These are phyloP conservation scores for Drosophila paulistorum DNA, from an alignment of 1,140 invertebrate genomes.

Conservation along the genomic window DNA sequence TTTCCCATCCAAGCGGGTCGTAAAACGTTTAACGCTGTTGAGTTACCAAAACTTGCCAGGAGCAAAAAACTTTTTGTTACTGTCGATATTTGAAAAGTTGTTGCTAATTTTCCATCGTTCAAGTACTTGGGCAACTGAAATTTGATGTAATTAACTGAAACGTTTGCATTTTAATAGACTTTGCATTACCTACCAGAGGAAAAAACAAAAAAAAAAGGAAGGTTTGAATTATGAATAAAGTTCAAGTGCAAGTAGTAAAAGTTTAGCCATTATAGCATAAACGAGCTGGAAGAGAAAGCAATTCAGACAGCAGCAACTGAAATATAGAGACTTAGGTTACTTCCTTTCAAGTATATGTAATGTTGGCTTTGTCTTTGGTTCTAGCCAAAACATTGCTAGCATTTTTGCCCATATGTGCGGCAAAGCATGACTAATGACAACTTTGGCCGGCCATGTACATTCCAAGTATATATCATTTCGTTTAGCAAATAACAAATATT, in stretches of 20 bases:
- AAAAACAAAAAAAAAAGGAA: slow-evolving; percentile 11
- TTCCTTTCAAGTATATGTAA: slow-evolving; percentile 61
- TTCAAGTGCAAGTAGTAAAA: slow-evolving; percentile 27
- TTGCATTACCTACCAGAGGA: slow-evolving; percentile 39
- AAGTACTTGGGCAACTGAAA: slow-evolving; percentile 69
- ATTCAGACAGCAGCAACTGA: slow-evolving; percentile 33
- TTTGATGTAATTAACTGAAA: slow-evolving; percentile 73
- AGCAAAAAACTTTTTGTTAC: slow-evolving; percentile 37
- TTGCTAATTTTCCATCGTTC: slow-evolving; percentile 55
- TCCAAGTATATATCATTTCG: slow-evolving; percentile 68
- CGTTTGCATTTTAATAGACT: slow-evolving; percentile 71
- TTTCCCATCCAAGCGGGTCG: slow-evolving; percentile 33
- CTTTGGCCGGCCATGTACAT: slow-evolving; percentile 57
- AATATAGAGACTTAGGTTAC: not conserved
- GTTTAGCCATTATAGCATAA: slow-evolving; percentile 58
- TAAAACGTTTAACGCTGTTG: slow-evolving; percentile 67
- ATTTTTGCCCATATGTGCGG: slow-evolving; percentile 46
- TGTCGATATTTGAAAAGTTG: slow-evolving; percentile 77
- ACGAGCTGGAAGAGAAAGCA: slow-evolving; percentile 22
- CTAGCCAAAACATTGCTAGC: not conserved
- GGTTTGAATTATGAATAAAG: slow-evolving; percentile 58
- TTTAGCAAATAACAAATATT: slow-evolving; percentile 76
- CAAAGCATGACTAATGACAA: slow-evolving; percentile 78
- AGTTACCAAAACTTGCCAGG: slow-evolving; percentile 33
- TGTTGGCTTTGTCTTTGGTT: slow-evolving; percentile 35